A percentile compares a stretch with the other conserved stretches of the same genome.
Evolutionary conservation across 2,888 invertebrate species (phyloP).

Genomic region (Camponotus fellah): DNA sequence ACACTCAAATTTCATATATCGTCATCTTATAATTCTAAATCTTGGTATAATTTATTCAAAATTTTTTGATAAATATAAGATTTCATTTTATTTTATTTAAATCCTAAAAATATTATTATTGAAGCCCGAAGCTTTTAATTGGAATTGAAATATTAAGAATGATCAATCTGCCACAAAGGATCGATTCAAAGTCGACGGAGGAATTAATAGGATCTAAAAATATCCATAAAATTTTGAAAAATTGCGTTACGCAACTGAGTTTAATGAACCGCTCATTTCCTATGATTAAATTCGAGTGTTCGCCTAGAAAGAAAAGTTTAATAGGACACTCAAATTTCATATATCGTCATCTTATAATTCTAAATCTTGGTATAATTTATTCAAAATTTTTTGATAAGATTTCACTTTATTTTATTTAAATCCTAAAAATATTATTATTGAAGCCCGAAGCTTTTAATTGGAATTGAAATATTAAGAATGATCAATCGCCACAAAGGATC

Average conservation of each 20-base stretch:
- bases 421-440: too few relatives aligned
- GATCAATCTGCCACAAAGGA: neutral
- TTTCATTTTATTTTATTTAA: neutral
- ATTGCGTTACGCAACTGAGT: conserved; percentile 12
- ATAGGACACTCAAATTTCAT: neutral
- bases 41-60: neutral
- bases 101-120: neutral
- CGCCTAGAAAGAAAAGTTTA: neutral
- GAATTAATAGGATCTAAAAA: neutral
- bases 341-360: neutral
- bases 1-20: neutral
- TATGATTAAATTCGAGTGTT: conserved; percentile 31
- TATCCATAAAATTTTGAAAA: conserved; percentile 5
- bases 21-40: neutral
- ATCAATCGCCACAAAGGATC: too few relatives aligned
- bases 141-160: neutral
- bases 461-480: too few relatives aligned
- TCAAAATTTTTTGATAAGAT: neutral
- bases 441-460: too few relatives aligned
- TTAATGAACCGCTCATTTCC: conserved; percentile 51
- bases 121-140: neutral
- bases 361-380: neutral
- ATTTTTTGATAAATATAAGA: neutral
- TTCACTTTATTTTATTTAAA: too few relatives aligned
- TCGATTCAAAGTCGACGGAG: neutral